Evolutionary conservation across 2,888 invertebrate species (phyloP), one percentile per base, ranked within the genome.

Genomic region (Tachina grossa): DNA sequence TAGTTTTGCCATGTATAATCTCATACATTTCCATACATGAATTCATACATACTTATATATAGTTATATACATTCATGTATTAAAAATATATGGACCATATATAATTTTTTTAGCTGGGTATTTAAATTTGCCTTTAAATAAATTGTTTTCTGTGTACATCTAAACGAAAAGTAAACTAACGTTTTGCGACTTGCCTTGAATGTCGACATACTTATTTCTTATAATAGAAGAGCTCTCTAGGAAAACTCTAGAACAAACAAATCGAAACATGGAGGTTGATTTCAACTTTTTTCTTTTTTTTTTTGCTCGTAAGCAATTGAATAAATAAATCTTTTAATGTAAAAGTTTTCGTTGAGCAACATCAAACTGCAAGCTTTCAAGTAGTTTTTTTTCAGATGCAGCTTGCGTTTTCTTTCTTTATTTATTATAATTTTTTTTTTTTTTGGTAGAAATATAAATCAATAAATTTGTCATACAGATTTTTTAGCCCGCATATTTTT

Each of bases 311-410:
- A 16, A 43, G n/a, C 65, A 66, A 66, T 80, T 74, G 57, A 59
- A 66, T 74, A 74, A 74, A 59, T 59, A 80, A 65, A 72, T 79
- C 63, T 71, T 71, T 71, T 79, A 79, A 79, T 79, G 63, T 65
- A 79, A 79, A 79, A 71, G 55, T 72, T 78, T 79, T 63, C 55
- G 6, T 49, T 59, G 22, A 59, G 41, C 22, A 68, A 22, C 31
- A 49, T 49, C 6, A 59, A 61, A 41, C 43, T 53, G 53, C 45
- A 45, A 9, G 53, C 8, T 78, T 78, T 61, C 19, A 68, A 69
- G 69, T 51, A 45, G 2, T 71, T 65, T 55, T 71, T 43, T 10
- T 31, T 8, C 49, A 41, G 13, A 69, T 71, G 61, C 71, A 79
- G 14, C 49, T 57, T 65, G 61, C 13, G n/a, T n/a, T 53, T 53